Evolutionary conservation across 2,888 invertebrate genomes (phyloP), one percentile per base, ranked within the genome.

Genomic region (Drosophila neonasuta): DNA sequence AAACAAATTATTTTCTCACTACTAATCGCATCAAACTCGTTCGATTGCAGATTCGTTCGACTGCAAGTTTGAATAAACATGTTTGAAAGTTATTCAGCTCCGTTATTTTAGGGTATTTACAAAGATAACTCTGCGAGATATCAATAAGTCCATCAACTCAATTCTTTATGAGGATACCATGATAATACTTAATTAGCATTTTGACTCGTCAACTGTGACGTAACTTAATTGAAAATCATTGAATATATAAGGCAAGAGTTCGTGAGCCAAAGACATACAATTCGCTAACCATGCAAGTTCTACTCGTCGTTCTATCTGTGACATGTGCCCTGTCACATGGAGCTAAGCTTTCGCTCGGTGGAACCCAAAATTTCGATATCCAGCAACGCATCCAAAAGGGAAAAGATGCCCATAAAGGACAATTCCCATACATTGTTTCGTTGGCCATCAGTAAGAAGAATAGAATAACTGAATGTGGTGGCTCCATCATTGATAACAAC

Each of bases 341-440:
- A 9, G 39, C 11, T 10, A 2, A 45, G 17, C 11, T 20, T 36
- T 5, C 20, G 20, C 20, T 20, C 5, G 20, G 20, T 20, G 20
- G 20, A 20, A 20, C 20, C 3, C 20, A 0, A 20, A 20, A 20
- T 20, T 10, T 3, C n/a, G 24, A 9, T 2, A 9, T 50, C 5
- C 58, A 65, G 44, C 68, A 60, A 24, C 74, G 82, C 13, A 79
- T 84, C 11, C 60, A 70, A 20, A 72, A 80, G 49, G 84, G 84
- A 11, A 20, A 62, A 11, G 2, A 46, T 8, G 79, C 74, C 1
- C 8, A 29, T 2, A 46, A 60, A 0, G 73, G 73, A 2, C 51
- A 79, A 20, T 73, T 79, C 32, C 79, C 80, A 11, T 77, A 74
- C 44, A 76, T 77, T 52, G 82, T 79, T 17, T 78, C 74, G 0